Evolutionary conservation across 2,797 vertebrate species (phyloP), one percentile per base, ranked within the genome.

Genomic region (Neoniphon sammara): DNA sequence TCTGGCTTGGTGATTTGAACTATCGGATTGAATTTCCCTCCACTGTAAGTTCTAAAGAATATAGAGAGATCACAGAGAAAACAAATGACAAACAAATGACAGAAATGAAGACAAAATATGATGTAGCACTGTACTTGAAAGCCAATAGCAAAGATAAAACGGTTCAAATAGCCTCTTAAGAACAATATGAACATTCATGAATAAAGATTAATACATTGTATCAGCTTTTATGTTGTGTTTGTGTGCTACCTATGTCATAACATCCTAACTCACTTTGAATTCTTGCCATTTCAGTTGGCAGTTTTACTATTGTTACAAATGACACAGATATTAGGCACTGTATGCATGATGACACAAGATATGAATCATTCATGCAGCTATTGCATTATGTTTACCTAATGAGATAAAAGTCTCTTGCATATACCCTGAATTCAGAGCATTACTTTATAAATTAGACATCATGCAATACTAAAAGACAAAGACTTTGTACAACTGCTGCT

Each of bases 1-100:
- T 99, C 94, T 99, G 98, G 98, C 91, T 99, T 0, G 98, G 98
- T 18, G 98, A 99, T 85, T 88, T 99, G 81, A 99, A 99, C 92
- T 99, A 99, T 80, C 95, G 98, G 0, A 91, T 98, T 84, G 97
- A 99, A 1, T 90, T 97, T 46, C 94, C 95, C 46, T 91, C 96
- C 0, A 87, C 79, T 78, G 98, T 97, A 82, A 93, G 93, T 83
- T 69, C 1, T 66, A 4, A 68, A 20, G 21, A 20, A 61, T 34
- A 5, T 63, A 14, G n/a, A 2, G 11, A 39, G 9, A 12, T 17
- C 25, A 50, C 21, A 57, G 52, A 44, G 21, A n/a, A n/a, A n/a
- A n/a, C n/a, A n/a, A n/a, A 42, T 42, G 46, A 55, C 54, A 15
- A 2, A 52, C 23, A 15, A 14, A 17, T 30, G 20, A 44, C 20